Evolutionary conservation across 2,888 invertebrate species (phyloP), one percentile per base, ranked within the genome.

Genomic region (Bellardia pandia): DNA sequence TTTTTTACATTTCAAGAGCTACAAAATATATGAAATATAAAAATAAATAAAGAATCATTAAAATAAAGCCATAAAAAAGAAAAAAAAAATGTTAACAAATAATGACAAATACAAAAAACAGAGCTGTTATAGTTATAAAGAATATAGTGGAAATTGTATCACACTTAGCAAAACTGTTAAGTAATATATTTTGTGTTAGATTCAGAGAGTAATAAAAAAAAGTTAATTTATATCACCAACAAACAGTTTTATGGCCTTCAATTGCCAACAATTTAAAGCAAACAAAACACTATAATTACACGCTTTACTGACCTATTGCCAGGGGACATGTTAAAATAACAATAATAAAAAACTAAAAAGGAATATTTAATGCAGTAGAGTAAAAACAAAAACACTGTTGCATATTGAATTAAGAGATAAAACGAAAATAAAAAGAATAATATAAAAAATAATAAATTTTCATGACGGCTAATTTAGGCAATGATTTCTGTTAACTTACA

Each of bases 91-190:
- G 37, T 78, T 78, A 68, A 81, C 87, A 87, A 87, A 85, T 87
- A 87, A 85, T 87, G 82, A 76, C 76, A 76, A 76, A 83, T 76
- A 42, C 33, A 14, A 45, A 13, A 64, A 40, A 51, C 48, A 42
- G 4, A 42, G 42, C 30, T 60, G 9, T 80, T 48, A n/a, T 9
- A 56, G 40, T 42, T 11, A 51, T 16, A 82, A 9, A 69, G 16
- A 81, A 58, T 45, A 72, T 33, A 78, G 85, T 81, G 81, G 77
- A 81, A 85, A 87, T 85, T 81, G 81, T 81, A 81, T 87, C 87
- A 85, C 87, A 87, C 87, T 87, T 87, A 69, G 68, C 48, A 58
- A 69, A 81, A 78, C 81, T 85, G 81, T 87, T 85, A 85, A 87
- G 76, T 84, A 58, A 81, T 86, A 74, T 72, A 66, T 66, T 75